Evolutionary conservation across 2,888 invertebrate species (phyloP).

Genomic region (Lysandra bellargus): DNA sequence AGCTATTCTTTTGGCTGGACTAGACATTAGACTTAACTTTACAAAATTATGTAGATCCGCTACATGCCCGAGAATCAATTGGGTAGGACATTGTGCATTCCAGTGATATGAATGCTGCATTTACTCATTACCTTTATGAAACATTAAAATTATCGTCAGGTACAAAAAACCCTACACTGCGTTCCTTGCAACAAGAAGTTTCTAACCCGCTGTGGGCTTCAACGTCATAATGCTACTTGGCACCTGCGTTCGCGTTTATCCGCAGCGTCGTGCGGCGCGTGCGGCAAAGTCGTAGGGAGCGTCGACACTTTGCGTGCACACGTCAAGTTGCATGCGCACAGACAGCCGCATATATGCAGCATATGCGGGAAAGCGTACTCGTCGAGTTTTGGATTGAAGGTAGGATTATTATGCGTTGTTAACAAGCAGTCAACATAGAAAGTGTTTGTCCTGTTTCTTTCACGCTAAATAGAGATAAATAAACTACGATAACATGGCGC

Average conservation of each 20-base stretch:
- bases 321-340: slow-evolving; percentile 54
- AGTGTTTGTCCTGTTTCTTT: too few species aligned
- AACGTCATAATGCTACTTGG: slow-evolving; percentile 59
- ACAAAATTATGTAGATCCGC: too few species aligned
- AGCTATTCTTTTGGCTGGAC: too few species aligned
- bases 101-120: too few species aligned
- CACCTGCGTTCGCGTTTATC: slow-evolving; percentile 56
- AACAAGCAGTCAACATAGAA: too few species aligned
- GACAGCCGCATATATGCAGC: slow-evolving; percentile 60
- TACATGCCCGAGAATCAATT: too few species aligned
- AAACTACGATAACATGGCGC: too few species aligned
- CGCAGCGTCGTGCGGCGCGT: slow-evolving; percentile 57
- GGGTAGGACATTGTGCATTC: too few species aligned
- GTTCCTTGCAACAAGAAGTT: slow-evolving; percentile 63
- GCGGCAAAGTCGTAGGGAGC: slow-evolving; percentile 65
- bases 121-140: too few species aligned
- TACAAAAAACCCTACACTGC: slow-evolving; percentile 57
- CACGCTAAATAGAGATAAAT: too few species aligned
- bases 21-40: too few species aligned
- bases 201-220: slow-evolving; percentile 61
- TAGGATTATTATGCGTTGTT: slow-evolving; percentile 35
- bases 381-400: slow-evolving; percentile 56
- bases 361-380: slow-evolving; percentile 66
- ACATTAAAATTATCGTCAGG: slow-evolving; percentile 21
- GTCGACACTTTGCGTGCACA: slow-evolving; percentile 61